Evolutionary conservation across 1,140 invertebrate species (phyloP), one percentile per base, ranked within the genome.

Genomic region (Tetramorium alpestre): DNA sequence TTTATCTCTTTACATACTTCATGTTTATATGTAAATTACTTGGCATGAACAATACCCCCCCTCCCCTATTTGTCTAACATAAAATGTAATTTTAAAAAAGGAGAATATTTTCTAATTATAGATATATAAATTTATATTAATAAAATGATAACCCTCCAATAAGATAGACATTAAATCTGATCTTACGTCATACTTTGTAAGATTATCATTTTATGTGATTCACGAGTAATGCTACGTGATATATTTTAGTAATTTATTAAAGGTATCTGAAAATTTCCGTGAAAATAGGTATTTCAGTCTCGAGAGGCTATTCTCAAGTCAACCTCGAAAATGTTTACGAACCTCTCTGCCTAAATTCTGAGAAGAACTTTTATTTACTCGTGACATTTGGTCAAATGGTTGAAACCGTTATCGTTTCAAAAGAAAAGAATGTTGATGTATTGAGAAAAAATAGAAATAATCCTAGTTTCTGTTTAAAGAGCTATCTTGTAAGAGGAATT

Each of bases 391-490:
- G 62, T 33, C 33, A 84, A 62, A 7, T 28, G 0, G 3, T 18
- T 13, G 22, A 4, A 70, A 73, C 18, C 0, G 8, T 47, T 72
- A 25, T 80, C 85, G 58, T 78, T 47, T 81, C 70, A 80, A 64
- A 72, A 70, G 58, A 44, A 73, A 90, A 90, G 88, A 88, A 89
- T 88, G 70, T 89, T 5, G 56, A 33, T 62, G 77, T 54, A 56
- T 88, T 90, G 70, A 60, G 72, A 62, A 69, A 70, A 44, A n/a
- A 58, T 49, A 69, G 16, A 78, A 7, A 76, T 8, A 13, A 13
- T 87, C 49, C n/a, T 44, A 33, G 33, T 33, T 33, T 33, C 33
- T 33, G 33, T 33, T 33, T 33, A 33, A 33, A 33, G 3, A 33
- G 33, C 33, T 33, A 33, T 33, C 33, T 33, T 33, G 33, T 33